Percentiles rank a stretch among this genome's conserved stretches.
Conservation (phyloP, 2,888 invertebrate species). For the Coenonympha glycerion region DNA sequence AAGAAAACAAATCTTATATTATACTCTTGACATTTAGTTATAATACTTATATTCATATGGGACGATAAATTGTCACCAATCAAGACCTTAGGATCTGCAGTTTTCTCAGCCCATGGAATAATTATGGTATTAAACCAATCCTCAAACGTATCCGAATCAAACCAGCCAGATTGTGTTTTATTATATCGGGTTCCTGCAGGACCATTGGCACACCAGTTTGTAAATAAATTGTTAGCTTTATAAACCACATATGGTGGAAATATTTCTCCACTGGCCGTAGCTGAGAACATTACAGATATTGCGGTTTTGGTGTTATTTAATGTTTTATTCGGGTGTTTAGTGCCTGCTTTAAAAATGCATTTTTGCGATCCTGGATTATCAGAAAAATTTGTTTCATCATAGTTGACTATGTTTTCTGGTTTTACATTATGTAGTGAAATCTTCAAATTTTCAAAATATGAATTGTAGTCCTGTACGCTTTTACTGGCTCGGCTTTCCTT, state of each 20-base stretch:
- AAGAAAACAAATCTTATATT: too few relatives aligned
- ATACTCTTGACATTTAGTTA: too few relatives aligned
- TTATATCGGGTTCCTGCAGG: constrained; percentile 42
- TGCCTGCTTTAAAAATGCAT: constrained; percentile 20
- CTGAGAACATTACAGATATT: constrained; percentile 23
- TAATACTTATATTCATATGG: too few relatives aligned
- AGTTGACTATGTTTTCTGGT: constrained; percentile 20
- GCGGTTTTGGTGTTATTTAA: constrained; percentile 9
- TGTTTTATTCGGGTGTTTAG: constrained; percentile 6
- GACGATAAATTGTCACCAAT: too few relatives aligned
- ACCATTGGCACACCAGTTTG: constrained; percentile 44
- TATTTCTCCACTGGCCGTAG: constrained; percentile 17
- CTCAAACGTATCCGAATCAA: constrained; percentile 36
- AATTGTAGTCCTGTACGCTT: background rate
- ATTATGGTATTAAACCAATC: constrained; percentile 36
- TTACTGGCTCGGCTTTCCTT: background rate
- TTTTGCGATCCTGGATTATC: constrained; percentile 27
- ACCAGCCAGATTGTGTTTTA: constrained; percentile 42
- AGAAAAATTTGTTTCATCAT: constrained; percentile 27
- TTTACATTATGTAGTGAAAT: background rate
- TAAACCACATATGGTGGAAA: constrained; percentile 24
- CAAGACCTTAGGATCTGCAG: constrained; percentile 18
- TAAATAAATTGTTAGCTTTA: constrained; percentile 38
- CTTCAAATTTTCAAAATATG: constrained; percentile 1
- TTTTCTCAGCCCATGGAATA: constrained; percentile 15